phyloP scores from a whole-genome alignment of 2,888 invertebrate genomes.

The Bugula neritina region DNA sequence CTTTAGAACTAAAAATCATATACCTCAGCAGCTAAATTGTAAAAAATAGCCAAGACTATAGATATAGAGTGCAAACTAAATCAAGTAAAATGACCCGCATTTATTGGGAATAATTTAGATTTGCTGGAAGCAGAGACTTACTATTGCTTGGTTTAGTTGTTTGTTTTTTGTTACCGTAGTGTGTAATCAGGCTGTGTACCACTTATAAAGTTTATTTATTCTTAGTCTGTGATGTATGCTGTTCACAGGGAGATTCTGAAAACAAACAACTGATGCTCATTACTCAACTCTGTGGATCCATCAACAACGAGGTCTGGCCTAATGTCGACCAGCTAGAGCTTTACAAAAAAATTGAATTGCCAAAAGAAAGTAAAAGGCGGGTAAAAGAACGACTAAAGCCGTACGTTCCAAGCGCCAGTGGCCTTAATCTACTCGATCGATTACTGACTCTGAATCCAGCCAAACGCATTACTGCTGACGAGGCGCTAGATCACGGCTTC shows the following conservation, averaged over 20 bases:
- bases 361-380: conserved; percentile 46
- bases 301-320: conserved; percentile 70
- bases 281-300: conserved; percentile 90
- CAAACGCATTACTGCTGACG: conserved; percentile 79
- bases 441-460: conserved; percentile 84
- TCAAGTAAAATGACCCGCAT: too few relatives aligned
- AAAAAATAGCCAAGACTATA: too few relatives aligned
- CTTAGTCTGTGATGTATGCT: too few relatives aligned
- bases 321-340: conserved; percentile 83
- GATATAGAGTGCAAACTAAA: too few relatives aligned
- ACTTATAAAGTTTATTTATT: too few relatives aligned
- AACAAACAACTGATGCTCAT: conserved; percentile 91
- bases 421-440: conserved; percentile 86
- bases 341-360: conserved; percentile 58
- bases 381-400: conserved; percentile 62
- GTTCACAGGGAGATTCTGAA: conserved; percentile 77
- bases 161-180: too few relatives aligned
- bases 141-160: too few relatives aligned
- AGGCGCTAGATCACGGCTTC: conserved; percentile 92
- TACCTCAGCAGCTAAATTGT: too few relatives aligned
- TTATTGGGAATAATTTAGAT: too few relatives aligned
- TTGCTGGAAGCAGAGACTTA: too few relatives aligned
- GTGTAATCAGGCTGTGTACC: too few relatives aligned
- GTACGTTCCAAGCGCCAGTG: conserved; percentile 84
- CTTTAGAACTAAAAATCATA: too few relatives aligned